A percentile compares a stretch with the other conserved stretches of the same genome.
These are phyloP conservation scores for Nibea coibor DNA, from an alignment of 2,113 vertebrate genomes.

Conservation along the genomic window DNA sequence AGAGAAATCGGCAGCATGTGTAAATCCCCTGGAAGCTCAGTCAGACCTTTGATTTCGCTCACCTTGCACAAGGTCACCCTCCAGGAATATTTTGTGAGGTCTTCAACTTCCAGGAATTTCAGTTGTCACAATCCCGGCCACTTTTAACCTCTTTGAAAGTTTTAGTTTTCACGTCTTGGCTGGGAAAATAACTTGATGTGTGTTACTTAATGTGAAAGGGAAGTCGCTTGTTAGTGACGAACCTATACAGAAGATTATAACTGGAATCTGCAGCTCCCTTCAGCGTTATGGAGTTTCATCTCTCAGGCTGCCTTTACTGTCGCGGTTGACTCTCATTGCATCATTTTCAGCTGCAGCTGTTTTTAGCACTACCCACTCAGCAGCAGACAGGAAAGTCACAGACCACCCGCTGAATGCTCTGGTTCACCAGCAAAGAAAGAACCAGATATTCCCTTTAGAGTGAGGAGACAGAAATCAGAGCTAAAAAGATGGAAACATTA, in stretches of 20 bases:
- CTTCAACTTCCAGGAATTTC: neutral
- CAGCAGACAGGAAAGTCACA: neutral
- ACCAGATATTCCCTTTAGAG: neutral
- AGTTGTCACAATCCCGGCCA: conserved; percentile 7
- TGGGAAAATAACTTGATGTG: neutral
- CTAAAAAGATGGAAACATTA: neutral
- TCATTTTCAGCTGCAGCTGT: neutral
- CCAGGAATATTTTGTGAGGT: neutral
- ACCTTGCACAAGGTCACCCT: neutral
- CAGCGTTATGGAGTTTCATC: neutral
- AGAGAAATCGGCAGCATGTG: neutral
- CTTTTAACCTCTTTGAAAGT: neutral
- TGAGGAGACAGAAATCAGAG: neutral
- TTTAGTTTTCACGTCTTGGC: neutral
- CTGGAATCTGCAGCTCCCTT: neutral
- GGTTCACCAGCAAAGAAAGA: neutral
- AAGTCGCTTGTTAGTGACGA: neutral
- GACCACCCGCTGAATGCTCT: neutral
- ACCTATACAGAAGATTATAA: neutral
- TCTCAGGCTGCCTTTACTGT: neutral
- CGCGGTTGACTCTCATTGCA: neutral
- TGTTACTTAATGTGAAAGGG: neutral
- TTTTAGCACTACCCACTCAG: neutral
- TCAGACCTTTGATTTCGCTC: neutral
- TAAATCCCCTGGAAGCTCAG: neutral